These are phyloP conservation scores for Clarias platycephalus DNA, from an alignment of 2,797 vertebrate species.

Conservation along the genomic window DNA sequence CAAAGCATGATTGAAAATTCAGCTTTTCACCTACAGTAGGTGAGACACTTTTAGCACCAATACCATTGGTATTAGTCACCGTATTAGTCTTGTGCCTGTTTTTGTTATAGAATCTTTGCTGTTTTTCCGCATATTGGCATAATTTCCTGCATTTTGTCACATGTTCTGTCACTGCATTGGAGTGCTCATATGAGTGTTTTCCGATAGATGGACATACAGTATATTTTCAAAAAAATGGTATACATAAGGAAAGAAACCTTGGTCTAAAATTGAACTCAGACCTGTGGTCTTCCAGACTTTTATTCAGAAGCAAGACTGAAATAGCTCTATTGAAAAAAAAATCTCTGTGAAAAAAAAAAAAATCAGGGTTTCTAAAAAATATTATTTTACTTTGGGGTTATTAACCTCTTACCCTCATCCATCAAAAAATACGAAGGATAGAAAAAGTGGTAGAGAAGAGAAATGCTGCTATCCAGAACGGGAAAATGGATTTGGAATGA, in stretches of 20 bases:
- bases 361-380: slow-evolving; percentile 12
- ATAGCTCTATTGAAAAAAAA: not conserved
- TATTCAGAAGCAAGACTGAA: not conserved
- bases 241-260: not conserved
- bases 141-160: not conserved
- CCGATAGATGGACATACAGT: too few species aligned
- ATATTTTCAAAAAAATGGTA: not conserved
- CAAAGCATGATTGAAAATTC: too few species aligned
- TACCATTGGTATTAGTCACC: too few species aligned
- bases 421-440: slow-evolving; percentile 3
- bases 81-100: not conserved
- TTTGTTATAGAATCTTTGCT: not conserved
- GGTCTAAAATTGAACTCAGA: not conserved
- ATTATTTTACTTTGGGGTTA: slow-evolving; percentile 35
- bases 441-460: slow-evolving; percentile 56
- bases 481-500: slow-evolving; percentile 38
- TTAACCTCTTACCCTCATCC: slow-evolving; percentile 25
- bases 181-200: not conserved
- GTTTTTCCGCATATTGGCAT: not conserved
- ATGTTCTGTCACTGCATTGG: not conserved
- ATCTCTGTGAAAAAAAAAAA: slow-evolving; percentile 18
- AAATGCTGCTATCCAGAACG: slow-evolving; percentile 25
- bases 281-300: not conserved
- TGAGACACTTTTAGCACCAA: too few species aligned
- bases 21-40: too few species aligned